These are phyloP conservation scores for Semaprochilodus insignis DNA, from an alignment of 2,797 vertebrate species.

Conservation along the genomic window DNA sequence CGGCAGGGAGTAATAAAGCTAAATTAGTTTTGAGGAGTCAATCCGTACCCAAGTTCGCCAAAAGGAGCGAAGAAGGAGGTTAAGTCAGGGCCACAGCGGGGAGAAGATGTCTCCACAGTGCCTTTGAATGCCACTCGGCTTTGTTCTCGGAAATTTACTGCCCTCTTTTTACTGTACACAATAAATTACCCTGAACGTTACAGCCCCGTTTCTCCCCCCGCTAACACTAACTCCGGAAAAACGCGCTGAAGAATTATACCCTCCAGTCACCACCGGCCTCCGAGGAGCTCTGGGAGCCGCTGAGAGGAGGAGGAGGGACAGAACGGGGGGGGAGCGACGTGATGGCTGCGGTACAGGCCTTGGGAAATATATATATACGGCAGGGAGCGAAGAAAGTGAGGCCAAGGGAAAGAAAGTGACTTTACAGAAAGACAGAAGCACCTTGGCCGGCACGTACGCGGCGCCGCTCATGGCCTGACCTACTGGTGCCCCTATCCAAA, in stretches of 20 bases:
- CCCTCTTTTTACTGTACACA: conserved; percentile 29
- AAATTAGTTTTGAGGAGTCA: conserved; percentile 15
- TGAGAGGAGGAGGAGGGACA: neutral
- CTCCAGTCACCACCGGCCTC: conserved; percentile 29
- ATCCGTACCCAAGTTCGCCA: conserved; percentile 8
- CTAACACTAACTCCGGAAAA: conserved; percentile 23
- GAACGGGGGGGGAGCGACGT: neutral
- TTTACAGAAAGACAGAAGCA: conserved; percentile 23
- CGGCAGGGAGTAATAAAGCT: conserved; percentile 30
- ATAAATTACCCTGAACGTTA: conserved; percentile 34
- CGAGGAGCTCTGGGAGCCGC: conserved; percentile 10
- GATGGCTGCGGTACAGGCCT: conserved; percentile 9
- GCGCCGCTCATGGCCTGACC: neutral
- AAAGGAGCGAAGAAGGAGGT: neutral
- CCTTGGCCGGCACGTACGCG: neutral
- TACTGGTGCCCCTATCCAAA: conserved; percentile 2
- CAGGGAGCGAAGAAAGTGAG: neutral
- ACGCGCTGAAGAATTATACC: conserved; percentile 20
- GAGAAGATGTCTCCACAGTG: neutral
- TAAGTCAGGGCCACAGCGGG: conserved; percentile 5
- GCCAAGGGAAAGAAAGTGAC: conserved; percentile 14
- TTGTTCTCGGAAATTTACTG: conserved; percentile 23
- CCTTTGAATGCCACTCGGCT: conserved; percentile 11
- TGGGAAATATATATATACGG: neutral
- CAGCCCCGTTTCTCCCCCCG: conserved; percentile 5